Evolutionary conservation across 2,113 vertebrate species (phyloP).

Genomic region (Apeltes quadracus): DNA sequence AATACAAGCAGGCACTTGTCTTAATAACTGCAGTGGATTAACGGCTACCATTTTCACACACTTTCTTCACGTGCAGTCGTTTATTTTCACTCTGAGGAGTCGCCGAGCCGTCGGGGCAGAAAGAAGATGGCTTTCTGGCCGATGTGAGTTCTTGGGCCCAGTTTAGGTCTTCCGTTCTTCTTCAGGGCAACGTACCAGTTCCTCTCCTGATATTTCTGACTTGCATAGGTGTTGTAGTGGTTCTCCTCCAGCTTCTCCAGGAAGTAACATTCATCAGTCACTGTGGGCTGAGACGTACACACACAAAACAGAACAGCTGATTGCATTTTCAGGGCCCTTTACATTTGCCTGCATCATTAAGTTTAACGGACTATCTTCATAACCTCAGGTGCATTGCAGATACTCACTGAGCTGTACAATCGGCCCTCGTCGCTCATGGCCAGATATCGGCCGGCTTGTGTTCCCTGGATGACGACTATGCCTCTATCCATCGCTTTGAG

Average conservation of each 20-base stretch:
- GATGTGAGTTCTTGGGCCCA: conserved; percentile 87
- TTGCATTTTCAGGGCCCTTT: not conserved
- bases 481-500: conserved; percentile 73
- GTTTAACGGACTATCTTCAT: not conserved
- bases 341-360: not conserved
- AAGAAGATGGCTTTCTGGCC: conserved; percentile 95
- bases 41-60: not conserved
- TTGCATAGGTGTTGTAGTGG: conserved; percentile 91
- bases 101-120: conserved; percentile 84
- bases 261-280: conserved; percentile 90
- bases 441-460: conserved; percentile 84
- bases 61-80: not conserved
- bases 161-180: conserved; percentile 90
- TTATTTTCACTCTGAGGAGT: conserved; percentile 41
- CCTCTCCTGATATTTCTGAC: conserved; percentile 84
- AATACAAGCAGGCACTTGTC: not conserved
- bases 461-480: conserved; percentile 74
- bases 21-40: not conserved
- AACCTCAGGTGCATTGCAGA: not conserved
- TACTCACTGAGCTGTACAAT: conserved; percentile 89
- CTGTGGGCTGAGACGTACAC: conserved; percentile 77
- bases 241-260: conserved; percentile 92
- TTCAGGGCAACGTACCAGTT: conserved; percentile 94
- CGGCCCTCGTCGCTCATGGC: conserved; percentile 89
- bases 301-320: conserved; percentile 7